These are phyloP conservation scores for Galagoides demidoff DNA, from an alignment of 2,797 vertebrate genomes.

Conservation along the genomic window DNA sequence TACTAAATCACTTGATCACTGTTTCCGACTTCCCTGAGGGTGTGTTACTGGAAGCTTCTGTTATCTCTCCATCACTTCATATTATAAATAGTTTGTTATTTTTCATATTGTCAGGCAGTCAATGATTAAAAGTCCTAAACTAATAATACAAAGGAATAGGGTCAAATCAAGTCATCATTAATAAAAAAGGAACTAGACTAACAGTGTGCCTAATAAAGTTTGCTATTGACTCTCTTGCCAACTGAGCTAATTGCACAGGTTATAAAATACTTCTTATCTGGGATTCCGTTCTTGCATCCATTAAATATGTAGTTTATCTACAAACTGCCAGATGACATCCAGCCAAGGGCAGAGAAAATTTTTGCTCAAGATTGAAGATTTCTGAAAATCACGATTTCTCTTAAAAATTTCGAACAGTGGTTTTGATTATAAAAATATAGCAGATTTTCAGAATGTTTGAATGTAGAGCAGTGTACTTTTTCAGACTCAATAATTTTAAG, in stretches of 20 bases:
- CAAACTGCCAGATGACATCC: not conserved
- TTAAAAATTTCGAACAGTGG: not conserved
- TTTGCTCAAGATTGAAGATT: not conserved
- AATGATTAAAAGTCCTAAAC: not conserved
- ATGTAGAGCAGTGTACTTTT: not conserved
- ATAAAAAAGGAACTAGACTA: not conserved
- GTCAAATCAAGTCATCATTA: not conserved
- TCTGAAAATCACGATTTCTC: not conserved
- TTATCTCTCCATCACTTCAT: not conserved
- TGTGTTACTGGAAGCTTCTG: not conserved
- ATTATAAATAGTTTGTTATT: not conserved
- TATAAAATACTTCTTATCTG: slow-evolving; percentile 21
- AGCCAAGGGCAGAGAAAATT: not conserved
- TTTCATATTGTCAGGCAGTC: not conserved
- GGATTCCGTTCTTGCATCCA: not conserved
- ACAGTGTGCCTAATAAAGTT: not conserved
- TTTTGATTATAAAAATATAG: slow-evolving; percentile 2
- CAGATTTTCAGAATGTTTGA: not conserved
- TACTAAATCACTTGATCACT: not conserved
- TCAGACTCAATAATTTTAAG: not conserved
- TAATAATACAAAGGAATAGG: not conserved
- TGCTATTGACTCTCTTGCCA: not conserved
- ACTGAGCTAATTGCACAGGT: not conserved
- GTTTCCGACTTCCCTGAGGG: not conserved
- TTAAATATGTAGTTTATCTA: not conserved